Evolutionary conservation across 2,113 vertebrate species (phyloP).

Genomic region (Tor tambroides): DNA sequence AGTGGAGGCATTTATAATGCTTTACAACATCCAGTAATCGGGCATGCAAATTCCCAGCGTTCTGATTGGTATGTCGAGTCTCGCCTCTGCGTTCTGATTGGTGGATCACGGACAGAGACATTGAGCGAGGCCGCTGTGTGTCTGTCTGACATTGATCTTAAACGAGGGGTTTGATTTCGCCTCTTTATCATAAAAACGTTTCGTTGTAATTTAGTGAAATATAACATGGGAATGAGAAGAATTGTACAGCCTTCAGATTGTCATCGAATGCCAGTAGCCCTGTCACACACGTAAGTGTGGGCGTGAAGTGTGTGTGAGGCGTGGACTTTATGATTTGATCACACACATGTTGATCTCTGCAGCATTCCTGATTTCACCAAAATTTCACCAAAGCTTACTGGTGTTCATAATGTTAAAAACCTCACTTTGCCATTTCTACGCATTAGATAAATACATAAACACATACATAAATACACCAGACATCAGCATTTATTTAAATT

Average conservation of each 20-base stretch:
- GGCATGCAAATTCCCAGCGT: not conserved
- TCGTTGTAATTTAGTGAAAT: not conserved
- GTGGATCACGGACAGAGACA: slow-evolving; percentile 11
- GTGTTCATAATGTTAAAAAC: not conserved
- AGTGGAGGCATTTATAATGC: not conserved
- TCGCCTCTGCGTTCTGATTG: slow-evolving; percentile 22
- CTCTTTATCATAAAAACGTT: not conserved
- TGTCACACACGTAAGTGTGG: not conserved
- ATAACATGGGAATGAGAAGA: not conserved
- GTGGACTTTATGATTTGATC: slow-evolving; percentile 24
- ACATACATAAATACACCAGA: not conserved
- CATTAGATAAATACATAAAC: not conserved
- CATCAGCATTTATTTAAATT: not conserved
- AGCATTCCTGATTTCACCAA: not conserved
- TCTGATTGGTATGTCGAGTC: slow-evolving; percentile 21
- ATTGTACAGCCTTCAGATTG: not conserved
- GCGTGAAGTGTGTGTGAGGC: not conserved
- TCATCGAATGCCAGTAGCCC: not conserved
- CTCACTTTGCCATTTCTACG: not conserved
- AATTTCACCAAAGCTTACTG: too few species aligned
- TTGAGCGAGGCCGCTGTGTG: not conserved
- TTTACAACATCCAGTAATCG: not conserved
- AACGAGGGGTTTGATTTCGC: not conserved
- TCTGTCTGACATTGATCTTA: not conserved
- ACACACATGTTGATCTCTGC: slow-evolving; percentile 2